A percentile compares a stretch with the other conserved stretches of the same genome.
Conservation (phyloP, 1,140 invertebrate genomes). For the Druon quercuslanigerum region DNA sequence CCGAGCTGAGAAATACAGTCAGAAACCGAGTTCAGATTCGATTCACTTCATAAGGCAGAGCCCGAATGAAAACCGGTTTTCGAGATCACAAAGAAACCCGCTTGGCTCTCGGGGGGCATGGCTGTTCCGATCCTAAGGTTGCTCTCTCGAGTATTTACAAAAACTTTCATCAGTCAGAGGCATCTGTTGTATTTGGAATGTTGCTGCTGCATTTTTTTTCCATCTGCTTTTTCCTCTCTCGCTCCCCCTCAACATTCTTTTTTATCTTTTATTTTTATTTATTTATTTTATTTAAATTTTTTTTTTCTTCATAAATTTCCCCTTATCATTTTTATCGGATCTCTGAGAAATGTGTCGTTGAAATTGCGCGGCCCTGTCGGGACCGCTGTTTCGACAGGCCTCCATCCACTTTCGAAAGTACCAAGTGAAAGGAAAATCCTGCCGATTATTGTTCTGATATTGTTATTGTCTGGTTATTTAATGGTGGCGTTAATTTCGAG, state of each 20-base stretch:
- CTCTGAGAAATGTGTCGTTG: background rate
- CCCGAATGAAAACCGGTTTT: constrained; percentile 58
- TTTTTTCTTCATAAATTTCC: background rate
- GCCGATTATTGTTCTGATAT: constrained; percentile 41
- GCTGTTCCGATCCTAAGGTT: constrained; percentile 34
- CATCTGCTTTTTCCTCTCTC: background rate
- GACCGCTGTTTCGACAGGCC: constrained; percentile 52
- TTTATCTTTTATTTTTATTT: too few relatives aligned
- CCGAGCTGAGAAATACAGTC: background rate
- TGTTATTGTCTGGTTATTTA: constrained; percentile 26
- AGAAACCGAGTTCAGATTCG: constrained; percentile 34
- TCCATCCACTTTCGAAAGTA: constrained; percentile 36
- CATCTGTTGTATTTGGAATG: constrained; percentile 39
- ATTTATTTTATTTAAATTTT: too few relatives aligned
- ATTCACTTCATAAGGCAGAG: constrained; percentile 42
- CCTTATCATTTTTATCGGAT: background rate
- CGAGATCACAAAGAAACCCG: constrained; percentile 59
- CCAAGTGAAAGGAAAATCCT: constrained; percentile 52
- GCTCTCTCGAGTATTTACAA: constrained; percentile 42
- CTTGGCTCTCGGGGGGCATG: constrained; percentile 40
- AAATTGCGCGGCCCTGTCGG: constrained; percentile 9
- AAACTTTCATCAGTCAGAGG: constrained; percentile 40
- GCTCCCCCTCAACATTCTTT: background rate
- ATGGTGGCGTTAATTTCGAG: constrained; percentile 17
- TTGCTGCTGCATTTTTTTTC: constrained; percentile 12